These are phyloP conservation scores for Zele albiditarsus DNA, from an alignment of 2,888 invertebrate genomes.

Conservation along the genomic window DNA sequence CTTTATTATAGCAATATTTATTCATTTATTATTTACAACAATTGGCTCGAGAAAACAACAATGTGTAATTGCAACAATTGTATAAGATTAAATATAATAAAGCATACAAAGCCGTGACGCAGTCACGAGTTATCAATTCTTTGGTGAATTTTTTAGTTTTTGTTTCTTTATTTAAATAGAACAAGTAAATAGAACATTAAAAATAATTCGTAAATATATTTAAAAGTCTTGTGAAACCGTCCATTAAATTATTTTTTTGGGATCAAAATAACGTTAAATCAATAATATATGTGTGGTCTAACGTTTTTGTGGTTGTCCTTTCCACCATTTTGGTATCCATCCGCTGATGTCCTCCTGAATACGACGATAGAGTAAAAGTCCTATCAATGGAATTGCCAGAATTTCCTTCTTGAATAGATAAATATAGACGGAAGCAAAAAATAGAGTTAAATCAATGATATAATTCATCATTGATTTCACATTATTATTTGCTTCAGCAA, in stretches of 20 bases:
- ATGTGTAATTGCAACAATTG: constrained; percentile 15
- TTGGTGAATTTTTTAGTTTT: constrained; percentile 17
- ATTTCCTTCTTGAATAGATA: constrained; percentile 87
- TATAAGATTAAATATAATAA: constrained; percentile 7
- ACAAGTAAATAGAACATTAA: constrained; percentile 1
- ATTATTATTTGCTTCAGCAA: constrained; percentile 79
- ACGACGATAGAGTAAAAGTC: constrained; percentile 85
- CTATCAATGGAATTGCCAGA: constrained; percentile 85
- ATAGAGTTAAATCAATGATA: constrained; percentile 82
- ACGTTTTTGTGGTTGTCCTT: constrained; percentile 41
- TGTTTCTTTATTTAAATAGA: neutral
- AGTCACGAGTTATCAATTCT: constrained; percentile 24
- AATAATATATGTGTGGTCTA: constrained; percentile 2
- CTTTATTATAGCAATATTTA: constrained; percentile 3
- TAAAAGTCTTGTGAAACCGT: constrained; percentile 23
- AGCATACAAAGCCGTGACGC: constrained; percentile 26
- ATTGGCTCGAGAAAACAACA: constrained; percentile 8
- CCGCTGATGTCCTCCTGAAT: constrained; percentile 78
- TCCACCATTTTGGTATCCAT: constrained; percentile 59
- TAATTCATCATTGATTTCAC: constrained; percentile 83
- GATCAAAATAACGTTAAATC: constrained; percentile 9
- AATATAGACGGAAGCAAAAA: constrained; percentile 85
- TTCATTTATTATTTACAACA: constrained; percentile 21
- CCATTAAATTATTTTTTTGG: neutral
- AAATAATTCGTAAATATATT: constrained; percentile 15